Percentiles rank a stretch among this genome's conserved stretches.
Conservation (phyloP, 2,797 vertebrate species). For the Crypturellus tataupa region DNA sequence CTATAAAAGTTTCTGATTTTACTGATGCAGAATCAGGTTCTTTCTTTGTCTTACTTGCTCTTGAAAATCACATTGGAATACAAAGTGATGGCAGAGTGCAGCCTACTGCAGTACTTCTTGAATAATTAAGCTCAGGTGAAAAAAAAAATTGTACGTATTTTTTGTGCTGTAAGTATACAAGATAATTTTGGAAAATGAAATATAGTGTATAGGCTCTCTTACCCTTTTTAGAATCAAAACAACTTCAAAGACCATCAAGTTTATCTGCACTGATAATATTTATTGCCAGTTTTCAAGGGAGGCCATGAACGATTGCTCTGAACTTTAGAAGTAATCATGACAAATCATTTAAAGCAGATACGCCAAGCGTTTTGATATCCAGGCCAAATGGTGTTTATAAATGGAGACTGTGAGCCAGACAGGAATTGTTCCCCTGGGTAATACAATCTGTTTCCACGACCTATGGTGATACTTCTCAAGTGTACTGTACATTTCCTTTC, state of each 20-base stretch:
- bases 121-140: neutral
- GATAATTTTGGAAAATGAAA: neutral
- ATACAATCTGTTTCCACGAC: slow-evolving; percentile 54
- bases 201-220: neutral
- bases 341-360: slow-evolving; percentile 41
- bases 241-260: slow-evolving; percentile 30
- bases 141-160: neutral
- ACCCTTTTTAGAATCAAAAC: slow-evolving; percentile 48
- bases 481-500: slow-evolving; percentile 34
- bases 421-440: slow-evolving; percentile 55
- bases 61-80: neutral
- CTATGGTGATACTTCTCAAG: neutral
- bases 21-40: neutral
- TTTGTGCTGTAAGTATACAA: neutral
- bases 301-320: slow-evolving; percentile 42
- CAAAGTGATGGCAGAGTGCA: neutral
- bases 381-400: slow-evolving; percentile 19
- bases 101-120: neutral
- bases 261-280: slow-evolving; percentile 43
- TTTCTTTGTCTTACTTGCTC: neutral
- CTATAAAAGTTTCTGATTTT: neutral
- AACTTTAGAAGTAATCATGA: slow-evolving; percentile 51
- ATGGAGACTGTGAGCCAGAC: slow-evolving; percentile 6
- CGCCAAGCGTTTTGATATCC: slow-evolving; percentile 55
- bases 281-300: slow-evolving; percentile 28